A percentile compares a stretch with the other conserved stretches of the same genome.
These are phyloP conservation scores for Aurelia aurita complex sp. Pacific DNA, from an alignment of 30 jellyfish, hydroid and myxozoan species.

Conservation along the genomic window DNA sequence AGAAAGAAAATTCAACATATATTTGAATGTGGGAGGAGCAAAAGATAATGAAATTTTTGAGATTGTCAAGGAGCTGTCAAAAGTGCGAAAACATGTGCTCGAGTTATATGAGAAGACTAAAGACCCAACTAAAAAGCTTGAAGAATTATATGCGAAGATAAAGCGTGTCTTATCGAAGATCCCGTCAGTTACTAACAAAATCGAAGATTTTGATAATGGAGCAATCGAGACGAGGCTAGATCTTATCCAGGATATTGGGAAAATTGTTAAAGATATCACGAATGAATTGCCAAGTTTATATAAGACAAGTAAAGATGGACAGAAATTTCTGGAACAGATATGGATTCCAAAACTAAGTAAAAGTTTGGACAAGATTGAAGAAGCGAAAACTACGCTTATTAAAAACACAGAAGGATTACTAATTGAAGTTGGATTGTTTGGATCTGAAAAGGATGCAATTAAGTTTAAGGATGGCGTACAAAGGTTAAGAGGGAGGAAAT, in stretches of 20 bases:
- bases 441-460: not conserved
- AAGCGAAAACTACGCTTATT: conserved; percentile 8
- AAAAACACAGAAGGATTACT: conserved; percentile 17
- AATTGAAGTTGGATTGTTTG: conserved; percentile 22
- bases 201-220: conserved; percentile 42
- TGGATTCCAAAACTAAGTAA: conserved; percentile 47
- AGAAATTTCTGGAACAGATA: conserved; percentile 16
- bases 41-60: conserved; percentile 24
- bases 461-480: not conserved
- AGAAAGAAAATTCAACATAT: conserved; percentile 24
- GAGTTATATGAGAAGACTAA: conserved; percentile 44
- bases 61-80: conserved; percentile 19
- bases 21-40: conserved; percentile 47
- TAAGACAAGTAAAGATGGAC: not conserved
- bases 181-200: conserved; percentile 11
- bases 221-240: conserved; percentile 50
- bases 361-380: conserved; percentile 46
- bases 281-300: conserved; percentile 12
- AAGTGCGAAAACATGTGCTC: conserved; percentile 4
- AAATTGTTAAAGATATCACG: conserved; percentile 20
- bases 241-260: conserved; percentile 6
- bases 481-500: conserved; percentile 16
- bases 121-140: conserved; percentile 29
- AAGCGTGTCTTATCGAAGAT: conserved; percentile 12
- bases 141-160: not conserved